phyloP scores from a whole-genome alignment of 2,797 vertebrate species.

The Podarcis lilfordi region DNA sequence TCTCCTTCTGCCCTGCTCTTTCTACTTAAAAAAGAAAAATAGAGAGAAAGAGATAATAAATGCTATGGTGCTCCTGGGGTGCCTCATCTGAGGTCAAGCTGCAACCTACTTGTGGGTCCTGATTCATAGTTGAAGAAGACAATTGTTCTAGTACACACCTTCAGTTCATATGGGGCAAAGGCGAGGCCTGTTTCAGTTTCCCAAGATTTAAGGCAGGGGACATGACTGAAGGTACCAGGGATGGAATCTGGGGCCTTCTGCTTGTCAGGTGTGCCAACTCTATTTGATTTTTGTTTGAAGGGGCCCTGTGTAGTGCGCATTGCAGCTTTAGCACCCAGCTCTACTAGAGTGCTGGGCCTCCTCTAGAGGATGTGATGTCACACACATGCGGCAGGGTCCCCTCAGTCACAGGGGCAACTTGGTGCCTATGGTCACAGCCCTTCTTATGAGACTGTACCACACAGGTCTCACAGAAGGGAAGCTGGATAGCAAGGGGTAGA shows the following conservation, averaged over 20 bases:
- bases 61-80: neutral
- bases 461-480: neutral
- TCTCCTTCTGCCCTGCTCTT: neutral
- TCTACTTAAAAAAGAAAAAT: neutral
- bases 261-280: too few relatives aligned
- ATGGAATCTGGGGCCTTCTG: too few relatives aligned
- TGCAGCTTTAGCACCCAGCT: too few relatives aligned
- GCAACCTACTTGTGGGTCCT: neutral
- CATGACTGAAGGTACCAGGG: neutral
- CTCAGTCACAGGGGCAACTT: too few relatives aligned
- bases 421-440: too few relatives aligned
- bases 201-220: neutral
- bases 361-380: neutral
- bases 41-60: neutral
- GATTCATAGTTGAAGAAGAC: neutral
- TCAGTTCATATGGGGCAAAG: neutral
- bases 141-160: neutral
- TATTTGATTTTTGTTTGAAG: too few relatives aligned
- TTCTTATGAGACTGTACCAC: neutral
- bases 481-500: neutral
- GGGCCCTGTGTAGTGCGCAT: too few relatives aligned
- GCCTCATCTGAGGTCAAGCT: neutral
- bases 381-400: too few relatives aligned
- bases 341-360: too few relatives aligned
- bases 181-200: neutral